Base-by-base conservation (phyloP, 2,797 vertebrate species). In the Eleutherodactylus coqui region DNA sequence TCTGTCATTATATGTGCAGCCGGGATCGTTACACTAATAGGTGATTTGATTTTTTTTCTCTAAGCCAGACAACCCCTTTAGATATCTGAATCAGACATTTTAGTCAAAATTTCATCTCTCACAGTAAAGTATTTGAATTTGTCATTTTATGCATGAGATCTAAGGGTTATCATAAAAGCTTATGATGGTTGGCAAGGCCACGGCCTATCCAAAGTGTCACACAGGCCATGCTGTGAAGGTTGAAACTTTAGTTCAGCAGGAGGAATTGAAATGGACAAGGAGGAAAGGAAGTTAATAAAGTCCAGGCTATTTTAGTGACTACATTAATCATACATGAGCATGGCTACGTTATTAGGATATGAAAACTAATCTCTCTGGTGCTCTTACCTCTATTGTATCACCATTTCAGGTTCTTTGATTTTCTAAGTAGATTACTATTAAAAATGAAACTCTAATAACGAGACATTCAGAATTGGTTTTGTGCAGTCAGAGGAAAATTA, bases 371-470 rank as follows among this genome's bases (percentile, higher is more conserved):
- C 49, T 67, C 58, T 83, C 49, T 73, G 67, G 81, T 83, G 81
- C 69, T 75, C 34, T 73, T 73, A 83, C 81, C 69, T 83, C 70
- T 34, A 75, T 83, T 83, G 70, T 83, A 62, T 41, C 62, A 75
- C 82, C 55, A 83, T 75, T 45, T n/a, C 72, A 43, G 69, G 53
- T 75, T 29, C 53, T 83, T 75, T 83, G 69, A 83, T 83, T 83
- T 83, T 83, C 82, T 75, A 75, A 75, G 53, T 75, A 75, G 82
- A 83, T 83, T 83, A 83, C 69, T 75, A 75, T 62, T 83, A 83
- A 83, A 83, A 83, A 75, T 75, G 70, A 62, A 82, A 75, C 75
- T 83, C 51, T 75, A 75, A 83, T 75, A 75, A 60, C 29, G n/a
- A 60, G 70, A 75, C 38, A 45, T 83, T 32, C 38, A 32, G 53